Percentiles rank a stretch among this genome's conserved stretches.
Conservation (phyloP, 2,888 invertebrate species). For the Seira musarum region DNA sequence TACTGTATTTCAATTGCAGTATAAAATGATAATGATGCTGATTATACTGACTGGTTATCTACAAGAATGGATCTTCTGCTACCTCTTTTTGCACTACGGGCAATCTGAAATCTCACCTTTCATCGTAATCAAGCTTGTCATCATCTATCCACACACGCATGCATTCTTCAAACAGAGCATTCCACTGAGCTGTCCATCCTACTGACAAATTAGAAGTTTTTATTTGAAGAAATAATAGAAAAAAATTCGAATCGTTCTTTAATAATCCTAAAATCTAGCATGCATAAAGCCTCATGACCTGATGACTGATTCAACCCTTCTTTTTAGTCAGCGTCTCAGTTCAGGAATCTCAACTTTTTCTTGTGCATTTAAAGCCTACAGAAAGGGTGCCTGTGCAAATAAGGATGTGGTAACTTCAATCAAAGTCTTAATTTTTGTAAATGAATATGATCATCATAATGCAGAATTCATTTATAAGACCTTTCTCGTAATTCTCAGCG, state of each 20-base stretch:
- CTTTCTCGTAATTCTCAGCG: too few species aligned
- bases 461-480: too few species aligned
- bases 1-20: not conserved
- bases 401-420: too few species aligned
- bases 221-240: not conserved
- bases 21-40: constrained; percentile 15
- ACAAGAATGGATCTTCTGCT: not conserved
- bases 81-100: not conserved
- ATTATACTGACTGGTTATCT: constrained; percentile 21
- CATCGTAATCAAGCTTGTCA: constrained; percentile 11
- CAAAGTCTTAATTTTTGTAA: too few species aligned
- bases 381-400: not conserved
- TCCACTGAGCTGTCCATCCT: not conserved
- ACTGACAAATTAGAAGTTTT: not conserved
- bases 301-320: constrained; percentile 39
- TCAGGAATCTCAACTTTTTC: constrained; percentile 9
- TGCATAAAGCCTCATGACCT: constrained; percentile 49
- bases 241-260: constrained; percentile 29
- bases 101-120: constrained; percentile 16
- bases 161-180: not conserved
- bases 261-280: constrained; percentile 40
- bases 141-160: not conserved
- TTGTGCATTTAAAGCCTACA: constrained; percentile 26
- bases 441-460: too few species aligned
- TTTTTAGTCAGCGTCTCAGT: too few species aligned